Conservation (phyloP, 1,140 invertebrate genomes). For the Euglossa dilemma region DNA sequence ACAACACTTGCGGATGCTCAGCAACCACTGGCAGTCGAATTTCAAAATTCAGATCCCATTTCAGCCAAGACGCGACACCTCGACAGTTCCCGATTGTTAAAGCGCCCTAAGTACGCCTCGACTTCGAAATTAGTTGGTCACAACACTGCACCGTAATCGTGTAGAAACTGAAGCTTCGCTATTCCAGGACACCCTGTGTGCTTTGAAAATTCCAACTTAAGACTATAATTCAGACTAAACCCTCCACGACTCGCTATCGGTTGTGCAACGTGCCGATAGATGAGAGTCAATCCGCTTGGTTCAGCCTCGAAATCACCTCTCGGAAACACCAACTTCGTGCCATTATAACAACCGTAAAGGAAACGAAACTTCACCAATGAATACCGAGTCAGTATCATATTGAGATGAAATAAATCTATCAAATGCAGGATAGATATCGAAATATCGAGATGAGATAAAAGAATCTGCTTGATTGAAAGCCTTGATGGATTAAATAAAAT, state of each 20-base stretch:
- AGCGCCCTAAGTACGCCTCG: too few species aligned
- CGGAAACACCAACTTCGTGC: too few species aligned
- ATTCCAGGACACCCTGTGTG: neutral
- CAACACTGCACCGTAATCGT: neutral
- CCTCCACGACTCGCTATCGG: neutral
- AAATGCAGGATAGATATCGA: too few species aligned
- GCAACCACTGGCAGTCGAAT: neutral
- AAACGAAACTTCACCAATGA: neutral
- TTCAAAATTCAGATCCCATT: neutral
- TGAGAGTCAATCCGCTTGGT: too few species aligned
- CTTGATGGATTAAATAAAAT: too few species aligned
- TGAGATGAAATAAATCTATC: too few species aligned
- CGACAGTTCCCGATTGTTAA: neutral
- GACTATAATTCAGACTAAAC: neutral
- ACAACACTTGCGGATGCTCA: too few species aligned
- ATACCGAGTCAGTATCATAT: too few species aligned
- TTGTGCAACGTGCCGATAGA: neutral
- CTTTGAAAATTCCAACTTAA: neutral
- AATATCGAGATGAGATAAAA: too few species aligned
- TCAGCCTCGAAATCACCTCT: too few species aligned
- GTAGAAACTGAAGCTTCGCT: neutral
- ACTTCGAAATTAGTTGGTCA: neutral
- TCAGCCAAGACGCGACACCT: neutral
- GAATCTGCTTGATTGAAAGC: too few species aligned
- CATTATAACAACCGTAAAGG: too few species aligned